These are phyloP conservation scores for Brachystomella parvula DNA, from an alignment of 1,140 invertebrate species.

Conservation along the genomic window DNA sequence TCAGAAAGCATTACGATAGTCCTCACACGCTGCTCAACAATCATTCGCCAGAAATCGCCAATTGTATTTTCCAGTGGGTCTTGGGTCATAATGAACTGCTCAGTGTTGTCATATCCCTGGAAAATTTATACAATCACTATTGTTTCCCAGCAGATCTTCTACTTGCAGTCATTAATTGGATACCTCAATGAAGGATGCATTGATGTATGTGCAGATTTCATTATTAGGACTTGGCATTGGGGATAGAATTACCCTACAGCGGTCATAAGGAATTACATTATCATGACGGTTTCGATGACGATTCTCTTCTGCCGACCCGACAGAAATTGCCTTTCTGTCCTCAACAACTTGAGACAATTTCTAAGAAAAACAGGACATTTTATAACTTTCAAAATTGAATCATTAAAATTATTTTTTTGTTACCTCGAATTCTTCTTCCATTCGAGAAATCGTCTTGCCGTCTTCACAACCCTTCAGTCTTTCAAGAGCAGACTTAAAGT, in stretches of 20 bases:
- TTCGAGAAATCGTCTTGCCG: conserved; percentile 54
- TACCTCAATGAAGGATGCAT: conserved; percentile 91
- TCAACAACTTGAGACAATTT: conserved; percentile 72
- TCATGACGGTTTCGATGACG: conserved; percentile 77
- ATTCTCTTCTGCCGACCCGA: conserved; percentile 75
- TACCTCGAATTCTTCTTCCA: conserved; percentile 80
- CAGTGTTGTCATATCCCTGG: conserved; percentile 78
- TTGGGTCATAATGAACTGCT: conserved; percentile 91
- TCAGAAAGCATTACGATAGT: conserved; percentile 93
- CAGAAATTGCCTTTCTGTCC: conserved; percentile 68
- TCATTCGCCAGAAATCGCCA: conserved; percentile 93
- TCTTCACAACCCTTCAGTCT: conserved; percentile 60
- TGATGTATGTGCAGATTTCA: conserved; percentile 92
- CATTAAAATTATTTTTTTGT: conserved; percentile 37
- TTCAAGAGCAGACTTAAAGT: conserved; percentile 61
- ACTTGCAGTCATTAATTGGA: too few relatives aligned
- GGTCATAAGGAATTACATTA: conserved; percentile 80
- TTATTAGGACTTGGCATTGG: conserved; percentile 59
- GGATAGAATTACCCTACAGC: conserved; percentile 76
- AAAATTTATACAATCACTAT: conserved; percentile 17
- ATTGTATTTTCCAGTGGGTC: conserved; percentile 83
- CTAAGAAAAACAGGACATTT: conserved; percentile 46
- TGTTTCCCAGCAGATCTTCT: too few relatives aligned
- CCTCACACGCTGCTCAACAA: conserved; percentile 81
- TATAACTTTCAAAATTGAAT: conserved; percentile 18